These are phyloP conservation scores for Dinothrombium tinctorium DNA, from an alignment of 1,140 invertebrate species.

Conservation along the genomic window DNA sequence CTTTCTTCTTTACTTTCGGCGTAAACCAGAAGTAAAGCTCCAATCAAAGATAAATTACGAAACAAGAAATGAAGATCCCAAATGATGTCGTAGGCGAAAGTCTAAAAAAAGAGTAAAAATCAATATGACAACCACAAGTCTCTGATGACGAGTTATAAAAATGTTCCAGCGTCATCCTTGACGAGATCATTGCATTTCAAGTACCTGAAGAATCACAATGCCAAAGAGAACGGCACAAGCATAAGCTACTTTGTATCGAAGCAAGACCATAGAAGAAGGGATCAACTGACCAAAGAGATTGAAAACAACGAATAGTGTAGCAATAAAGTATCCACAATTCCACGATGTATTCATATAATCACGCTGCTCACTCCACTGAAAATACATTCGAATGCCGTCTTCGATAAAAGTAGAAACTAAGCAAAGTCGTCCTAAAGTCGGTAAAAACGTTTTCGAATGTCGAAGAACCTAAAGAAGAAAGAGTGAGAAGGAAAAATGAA, in stretches of 20 bases:
- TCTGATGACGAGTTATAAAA: background rate
- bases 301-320: constrained; percentile 68
- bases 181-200: background rate
- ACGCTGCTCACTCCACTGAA: constrained; percentile 91
- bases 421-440: constrained; percentile 80
- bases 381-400: constrained; percentile 97
- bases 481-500: background rate
- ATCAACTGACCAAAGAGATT: constrained; percentile 89
- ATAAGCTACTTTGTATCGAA: constrained; percentile 70
- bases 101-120: constrained; percentile 30
- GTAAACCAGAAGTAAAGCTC: constrained; percentile 72
- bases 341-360: constrained; percentile 96
- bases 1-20: constrained; percentile 82
- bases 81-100: constrained; percentile 86
- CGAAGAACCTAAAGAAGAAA: constrained; percentile 47
- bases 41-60: constrained; percentile 83
- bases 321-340: constrained; percentile 82
- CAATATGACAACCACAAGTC: constrained; percentile 20
- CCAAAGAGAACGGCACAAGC: constrained; percentile 84
- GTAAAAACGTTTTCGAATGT: constrained; percentile 74
- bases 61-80: constrained; percentile 90
- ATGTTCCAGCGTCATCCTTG: background rate
- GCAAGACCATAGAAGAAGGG: constrained; percentile 82
- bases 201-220: constrained; percentile 79
- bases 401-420: constrained; percentile 98